Percentiles rank a stretch among this genome's conserved stretches.
Conservation (phyloP, 2,797 vertebrate species). For the Carapus acus region DNA sequence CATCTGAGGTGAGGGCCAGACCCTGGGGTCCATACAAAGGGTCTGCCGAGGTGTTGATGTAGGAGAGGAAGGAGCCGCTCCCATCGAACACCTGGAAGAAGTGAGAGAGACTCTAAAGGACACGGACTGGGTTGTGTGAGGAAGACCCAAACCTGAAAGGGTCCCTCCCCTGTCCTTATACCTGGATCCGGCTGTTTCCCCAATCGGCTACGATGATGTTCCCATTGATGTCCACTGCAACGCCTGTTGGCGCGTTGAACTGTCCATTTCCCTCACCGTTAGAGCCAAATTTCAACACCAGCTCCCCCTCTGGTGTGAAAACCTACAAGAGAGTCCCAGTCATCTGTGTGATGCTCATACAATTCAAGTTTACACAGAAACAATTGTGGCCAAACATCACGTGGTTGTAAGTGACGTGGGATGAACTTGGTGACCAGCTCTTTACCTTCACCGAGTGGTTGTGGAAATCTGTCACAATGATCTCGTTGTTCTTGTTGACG, state of each 20-base stretch:
- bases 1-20: conserved; percentile 91
- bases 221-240: conserved; percentile 90
- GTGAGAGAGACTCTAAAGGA: not conserved
- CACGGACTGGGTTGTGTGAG: not conserved
- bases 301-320: conserved; percentile 93
- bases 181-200: conserved; percentile 98
- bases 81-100: conserved; percentile 88
- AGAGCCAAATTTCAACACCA: conserved; percentile 94
- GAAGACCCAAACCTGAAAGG: too few relatives aligned
- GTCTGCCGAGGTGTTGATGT: conserved; percentile 98
- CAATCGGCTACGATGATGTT: conserved; percentile 98
- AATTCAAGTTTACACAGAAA: not conserved
- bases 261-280: conserved; percentile 98
- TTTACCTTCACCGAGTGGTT: conserved; percentile 98
- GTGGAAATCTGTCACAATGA: conserved; percentile 99
- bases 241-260: conserved; percentile 96
- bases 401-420: too few relatives aligned
- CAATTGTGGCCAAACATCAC: too few relatives aligned
- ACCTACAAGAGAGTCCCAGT: conserved; percentile 69
- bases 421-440: too few relatives aligned
- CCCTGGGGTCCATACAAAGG: conserved; percentile 97
- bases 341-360: not conserved
- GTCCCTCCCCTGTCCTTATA: too few relatives aligned
- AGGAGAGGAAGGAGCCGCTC: conserved; percentile 94
- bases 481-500: conserved; percentile 98